Conservation (phyloP, 30 jellyfish, hydroid and myxozoan genomes). For the Hydra vulgaris region DNA sequence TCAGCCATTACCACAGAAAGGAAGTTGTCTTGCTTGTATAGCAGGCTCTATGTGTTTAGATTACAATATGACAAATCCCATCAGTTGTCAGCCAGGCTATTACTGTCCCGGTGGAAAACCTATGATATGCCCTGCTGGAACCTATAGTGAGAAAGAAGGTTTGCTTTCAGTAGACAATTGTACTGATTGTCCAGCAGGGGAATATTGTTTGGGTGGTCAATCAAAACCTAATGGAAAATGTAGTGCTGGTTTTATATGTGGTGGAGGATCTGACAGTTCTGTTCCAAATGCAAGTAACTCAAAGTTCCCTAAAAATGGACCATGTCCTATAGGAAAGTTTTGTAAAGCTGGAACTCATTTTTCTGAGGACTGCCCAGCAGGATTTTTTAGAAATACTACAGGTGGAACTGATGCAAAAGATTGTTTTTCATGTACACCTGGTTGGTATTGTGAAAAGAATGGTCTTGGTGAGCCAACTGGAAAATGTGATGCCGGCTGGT, state of each 20-base stretch:
- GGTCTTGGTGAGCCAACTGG: constrained; percentile 70
- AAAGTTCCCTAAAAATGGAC: constrained; percentile 55
- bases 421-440: constrained; percentile 82
- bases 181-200: constrained; percentile 69
- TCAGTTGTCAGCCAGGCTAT: constrained; percentile 57
- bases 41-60: constrained; percentile 75
- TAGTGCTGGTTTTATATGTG: constrained; percentile 69
- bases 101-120: constrained; percentile 84
- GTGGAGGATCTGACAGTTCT: constrained; percentile 56
- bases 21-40: constrained; percentile 59
- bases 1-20: constrained; percentile 60
- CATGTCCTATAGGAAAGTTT: constrained; percentile 73
- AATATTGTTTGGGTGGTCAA: constrained; percentile 62
- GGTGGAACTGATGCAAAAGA: constrained; percentile 62
- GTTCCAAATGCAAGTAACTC: constrained; percentile 59
- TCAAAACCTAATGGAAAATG: constrained; percentile 70
- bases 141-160: constrained; percentile 64
- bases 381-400: constrained; percentile 41
- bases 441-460: constrained; percentile 57
- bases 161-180: constrained; percentile 39
- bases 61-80: constrained; percentile 71
- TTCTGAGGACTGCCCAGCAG: constrained; percentile 63
- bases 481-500: constrained; percentile 79
- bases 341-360: constrained; percentile 79
- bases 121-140: constrained; percentile 85